Evolutionary conservation across 2,797 vertebrate genomes (phyloP).

Genomic region (Alca torda): DNA sequence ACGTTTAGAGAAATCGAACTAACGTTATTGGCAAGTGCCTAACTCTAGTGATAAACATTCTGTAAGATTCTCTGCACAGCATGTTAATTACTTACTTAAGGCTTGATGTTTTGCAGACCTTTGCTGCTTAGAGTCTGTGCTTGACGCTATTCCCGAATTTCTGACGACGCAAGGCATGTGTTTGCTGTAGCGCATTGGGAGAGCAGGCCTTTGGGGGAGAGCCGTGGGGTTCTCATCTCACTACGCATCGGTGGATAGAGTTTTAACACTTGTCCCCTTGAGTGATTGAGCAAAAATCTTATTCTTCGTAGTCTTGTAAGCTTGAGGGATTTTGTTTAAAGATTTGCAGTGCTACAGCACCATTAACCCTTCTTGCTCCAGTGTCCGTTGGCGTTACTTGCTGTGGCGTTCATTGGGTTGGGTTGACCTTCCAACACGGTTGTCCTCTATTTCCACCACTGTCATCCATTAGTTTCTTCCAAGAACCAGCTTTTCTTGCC

Average conservation of each 20-base stretch:
- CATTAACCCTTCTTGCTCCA: too few species aligned
- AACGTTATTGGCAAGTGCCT: neutral
- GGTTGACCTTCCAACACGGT: neutral
- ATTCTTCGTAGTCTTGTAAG: neutral
- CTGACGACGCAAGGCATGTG: neutral
- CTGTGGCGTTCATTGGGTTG: neutral
- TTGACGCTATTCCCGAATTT: neutral
- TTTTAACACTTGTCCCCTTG: neutral
- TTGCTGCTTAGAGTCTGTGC: neutral
- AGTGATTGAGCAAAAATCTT: neutral
- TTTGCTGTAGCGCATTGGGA: neutral
- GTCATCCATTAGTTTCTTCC: neutral
- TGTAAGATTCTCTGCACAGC: neutral
- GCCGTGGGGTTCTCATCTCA: neutral
- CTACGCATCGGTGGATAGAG: fast-evolving
- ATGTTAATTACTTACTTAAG: neutral
- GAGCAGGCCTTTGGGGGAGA: neutral
- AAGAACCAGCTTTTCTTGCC: neutral
- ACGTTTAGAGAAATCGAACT: neutral
- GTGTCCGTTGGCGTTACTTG: fast-evolving
- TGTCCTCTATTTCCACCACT: neutral
- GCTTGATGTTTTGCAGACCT: neutral
- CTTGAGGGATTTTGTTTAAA: neutral
- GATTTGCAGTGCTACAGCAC: neutral
- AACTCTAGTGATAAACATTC: neutral